Evolutionary conservation across 2,113 vertebrate species (phyloP), one percentile per base, ranked within the genome.

Genomic region (Circaetus cinerascens): DNA sequence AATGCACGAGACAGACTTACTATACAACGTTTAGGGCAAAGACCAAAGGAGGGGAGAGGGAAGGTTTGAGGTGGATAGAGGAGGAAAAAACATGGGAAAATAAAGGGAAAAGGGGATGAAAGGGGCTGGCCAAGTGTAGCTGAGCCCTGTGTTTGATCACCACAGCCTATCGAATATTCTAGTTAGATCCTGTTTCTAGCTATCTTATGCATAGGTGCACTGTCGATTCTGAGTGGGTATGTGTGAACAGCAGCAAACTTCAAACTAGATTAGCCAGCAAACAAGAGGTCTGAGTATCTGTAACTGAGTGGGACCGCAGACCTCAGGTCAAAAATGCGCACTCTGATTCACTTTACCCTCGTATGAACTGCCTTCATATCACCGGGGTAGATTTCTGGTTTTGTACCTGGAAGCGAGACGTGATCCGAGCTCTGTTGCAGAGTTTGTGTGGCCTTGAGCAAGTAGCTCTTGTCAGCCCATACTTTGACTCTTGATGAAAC

Each of bases 281-380:
- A 55, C 18, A 79, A 43, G 26, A 21, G 29, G 10, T 48, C 41
- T 71, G 26, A 62, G 6, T 38, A 32, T 20, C 41, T 48, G 26
- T 51, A 27, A 53, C 27, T 19, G 12, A 74, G 56, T 26, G 26
- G n/a, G 34, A 66, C 15, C 22, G 66, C 34, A 85, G 43, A 48
- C 23, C 62, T 71, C 27, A 26, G 17, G 45, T 64, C 36, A 80
- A 16, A 15, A 55, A 11, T 6, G 22, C 3, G 3, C 30, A 26
- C 26, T 36, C 29, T 19, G 11, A 36, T 40, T 57, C 15, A 21
- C 56, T 56, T 81, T 13, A 66, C 30, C 26, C 26, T 51, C 2
- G 0, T 9, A 8, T 9, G 23, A 78, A 16, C 38, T 64, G n/a
- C 46, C 38, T 69, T 50, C 5, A 0, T 29, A 13, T 51, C 43